Conservation (phyloP, 2,113 vertebrate genomes). For the Plotosus lineatus region DNA sequence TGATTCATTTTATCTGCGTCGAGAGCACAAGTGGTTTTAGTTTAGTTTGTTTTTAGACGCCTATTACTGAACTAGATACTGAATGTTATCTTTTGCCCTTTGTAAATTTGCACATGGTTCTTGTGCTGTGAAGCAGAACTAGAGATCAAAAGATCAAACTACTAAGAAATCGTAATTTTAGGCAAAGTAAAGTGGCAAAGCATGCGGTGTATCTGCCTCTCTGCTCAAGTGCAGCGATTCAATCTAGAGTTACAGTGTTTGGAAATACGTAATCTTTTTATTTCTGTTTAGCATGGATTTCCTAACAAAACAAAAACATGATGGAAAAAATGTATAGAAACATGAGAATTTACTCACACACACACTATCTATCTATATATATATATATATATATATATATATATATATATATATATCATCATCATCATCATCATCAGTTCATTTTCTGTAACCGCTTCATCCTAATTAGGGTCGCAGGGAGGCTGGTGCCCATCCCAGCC, state of each 20-base stretch:
- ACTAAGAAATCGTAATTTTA: conserved; percentile 15
- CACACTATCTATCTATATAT: no score
- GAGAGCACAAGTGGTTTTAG: neutral
- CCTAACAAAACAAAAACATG: neutral
- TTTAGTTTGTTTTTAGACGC: conserved; percentile 12
- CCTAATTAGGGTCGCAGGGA: no score
- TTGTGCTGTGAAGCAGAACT: conserved; percentile 4
- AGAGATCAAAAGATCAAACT: conserved; percentile 2
- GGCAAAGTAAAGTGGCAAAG: neutral
- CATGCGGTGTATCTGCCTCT: neutral
- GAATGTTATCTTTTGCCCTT: conserved; percentile 12
- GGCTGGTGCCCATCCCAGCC: no score
- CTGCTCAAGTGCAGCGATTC: neutral
- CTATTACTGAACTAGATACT: neutral
- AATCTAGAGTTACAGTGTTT: neutral
- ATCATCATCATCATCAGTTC: no score
- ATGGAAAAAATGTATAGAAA: neutral
- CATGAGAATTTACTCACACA: neutral
- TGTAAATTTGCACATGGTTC: neutral
- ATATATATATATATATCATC: no score
- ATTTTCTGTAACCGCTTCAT: no score
- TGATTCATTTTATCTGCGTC: neutral
- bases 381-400: no score
- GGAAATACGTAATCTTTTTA: neutral
- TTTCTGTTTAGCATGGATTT: neutral